phyloP scores from a whole-genome alignment of 2,113 vertebrate genomes.

The Onychorhynchus coronatus region DNA sequence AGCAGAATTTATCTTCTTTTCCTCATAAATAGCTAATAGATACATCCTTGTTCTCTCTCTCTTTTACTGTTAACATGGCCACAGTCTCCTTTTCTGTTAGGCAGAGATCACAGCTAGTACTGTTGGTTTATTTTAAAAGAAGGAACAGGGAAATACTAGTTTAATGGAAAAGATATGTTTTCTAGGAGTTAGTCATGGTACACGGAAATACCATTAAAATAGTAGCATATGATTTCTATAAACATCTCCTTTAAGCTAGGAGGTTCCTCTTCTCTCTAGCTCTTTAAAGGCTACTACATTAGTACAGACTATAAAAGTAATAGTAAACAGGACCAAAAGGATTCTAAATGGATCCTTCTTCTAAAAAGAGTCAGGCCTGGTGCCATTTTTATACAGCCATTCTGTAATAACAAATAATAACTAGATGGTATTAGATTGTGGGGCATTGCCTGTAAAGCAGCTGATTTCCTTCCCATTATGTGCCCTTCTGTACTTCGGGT shows the following conservation, averaged over 20 bases:
- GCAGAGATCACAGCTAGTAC: neutral
- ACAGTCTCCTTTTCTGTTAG: neutral
- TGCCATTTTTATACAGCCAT: neutral
- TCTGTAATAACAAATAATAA: neutral
- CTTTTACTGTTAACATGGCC: neutral
- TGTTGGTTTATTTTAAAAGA: neutral
- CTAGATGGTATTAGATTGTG: neutral
- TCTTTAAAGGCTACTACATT: neutral
- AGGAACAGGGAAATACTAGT: neutral
- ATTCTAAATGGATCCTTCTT: neutral
- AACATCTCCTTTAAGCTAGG: neutral
- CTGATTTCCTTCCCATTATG: neutral
- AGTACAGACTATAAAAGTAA: neutral
- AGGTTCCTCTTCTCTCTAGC: neutral
- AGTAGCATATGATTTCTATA: neutral
- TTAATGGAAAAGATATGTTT: neutral
- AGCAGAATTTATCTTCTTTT: conserved; percentile 30
- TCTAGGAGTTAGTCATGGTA: neutral
- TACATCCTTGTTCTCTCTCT: conserved; percentile 15
- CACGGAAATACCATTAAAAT: neutral
- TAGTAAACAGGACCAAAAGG: neutral
- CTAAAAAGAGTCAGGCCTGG: neutral
- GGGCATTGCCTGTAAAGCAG: neutral
- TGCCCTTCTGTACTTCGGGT: neutral
- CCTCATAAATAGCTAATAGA: conserved; percentile 47